Evolutionary conservation across 2,113 vertebrate species (phyloP).

Genomic region (Thunnus thynnus): DNA sequence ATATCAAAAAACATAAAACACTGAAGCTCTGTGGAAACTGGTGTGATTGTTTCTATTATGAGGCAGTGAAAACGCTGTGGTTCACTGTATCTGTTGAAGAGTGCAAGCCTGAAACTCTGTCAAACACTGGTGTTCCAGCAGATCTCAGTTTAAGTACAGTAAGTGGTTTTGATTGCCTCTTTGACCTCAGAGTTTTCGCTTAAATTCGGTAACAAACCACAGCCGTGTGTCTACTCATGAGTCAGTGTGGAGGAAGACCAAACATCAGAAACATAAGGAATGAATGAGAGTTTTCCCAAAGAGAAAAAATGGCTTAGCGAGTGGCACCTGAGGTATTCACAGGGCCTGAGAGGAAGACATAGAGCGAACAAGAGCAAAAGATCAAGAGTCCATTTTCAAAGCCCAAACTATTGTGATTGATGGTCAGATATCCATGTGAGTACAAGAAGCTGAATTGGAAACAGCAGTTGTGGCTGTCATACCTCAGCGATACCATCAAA

Average conservation of each 20-base stretch:
- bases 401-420: conserved; percentile 53
- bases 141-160: conserved; percentile 27
- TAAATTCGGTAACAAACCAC: conserved; percentile 50
- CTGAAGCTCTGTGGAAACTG: conserved; percentile 47
- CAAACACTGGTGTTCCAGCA: conserved; percentile 45
- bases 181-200: conserved; percentile 51
- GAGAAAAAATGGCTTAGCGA: conserved; percentile 25
- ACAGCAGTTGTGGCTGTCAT: conserved; percentile 58
- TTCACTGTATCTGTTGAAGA: conserved; percentile 40
- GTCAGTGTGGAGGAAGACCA: conserved; percentile 54
- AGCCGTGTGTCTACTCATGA: conserved; percentile 48
- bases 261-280: conserved; percentile 70
- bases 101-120: conserved; percentile 38
- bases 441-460: conserved; percentile 52
- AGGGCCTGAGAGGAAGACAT: conserved; percentile 40
- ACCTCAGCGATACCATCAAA: conserved; percentile 24
- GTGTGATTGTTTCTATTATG: conserved; percentile 21
- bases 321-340: conserved; percentile 70
- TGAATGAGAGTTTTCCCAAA: conserved; percentile 51
- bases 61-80: conserved; percentile 50
- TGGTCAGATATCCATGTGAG: conserved; percentile 44
- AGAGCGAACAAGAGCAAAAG: conserved; percentile 45
- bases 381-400: conserved; percentile 62
- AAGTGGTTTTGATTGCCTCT: conserved; percentile 55
- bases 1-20: conserved; percentile 36